Evolutionary conservation across 1,140 invertebrate genomes (phyloP).

Genomic region (Eufriesea mexicana): DNA sequence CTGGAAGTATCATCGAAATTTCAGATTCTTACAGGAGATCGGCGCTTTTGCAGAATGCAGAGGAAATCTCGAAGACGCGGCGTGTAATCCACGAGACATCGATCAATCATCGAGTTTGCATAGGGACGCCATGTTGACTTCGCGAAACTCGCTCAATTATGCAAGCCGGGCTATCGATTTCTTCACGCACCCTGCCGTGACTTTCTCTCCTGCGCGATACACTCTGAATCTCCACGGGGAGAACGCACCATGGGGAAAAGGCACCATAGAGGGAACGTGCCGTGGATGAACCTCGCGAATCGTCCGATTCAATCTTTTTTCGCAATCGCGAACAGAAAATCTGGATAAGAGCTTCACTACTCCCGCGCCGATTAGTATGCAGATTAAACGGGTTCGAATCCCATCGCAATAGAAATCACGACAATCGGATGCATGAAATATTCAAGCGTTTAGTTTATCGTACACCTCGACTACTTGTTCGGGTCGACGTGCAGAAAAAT

Average conservation of each 20-base stretch:
- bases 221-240: not conserved
- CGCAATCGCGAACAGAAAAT: no score
- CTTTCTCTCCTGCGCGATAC: not conserved
- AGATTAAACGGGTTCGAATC: not conserved
- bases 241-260: no score
- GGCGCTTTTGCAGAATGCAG: not conserved
- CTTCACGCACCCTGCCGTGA: not conserved
- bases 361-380: no score
- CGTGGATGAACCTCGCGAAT: not conserved
- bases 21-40: not conserved
- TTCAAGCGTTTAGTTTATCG: not conserved
- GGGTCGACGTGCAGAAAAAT: not conserved
- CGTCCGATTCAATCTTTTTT: not conserved
- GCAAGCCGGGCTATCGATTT: slow-evolving; percentile 26
- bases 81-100: not conserved
- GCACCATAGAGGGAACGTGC: no score
- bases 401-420: not conserved
- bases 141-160: slow-evolving; percentile 33
- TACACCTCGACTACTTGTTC: not conserved
- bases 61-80: not conserved
- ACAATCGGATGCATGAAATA: not conserved
- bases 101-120: slow-evolving; percentile 18
- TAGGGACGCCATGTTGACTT: slow-evolving; percentile 15
- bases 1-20: no score
- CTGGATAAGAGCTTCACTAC: no score